Evolutionary conservation across 2,113 vertebrate species (phyloP), one percentile per base, ranked within the genome.

Genomic region (Sylvietta virens): DNA sequence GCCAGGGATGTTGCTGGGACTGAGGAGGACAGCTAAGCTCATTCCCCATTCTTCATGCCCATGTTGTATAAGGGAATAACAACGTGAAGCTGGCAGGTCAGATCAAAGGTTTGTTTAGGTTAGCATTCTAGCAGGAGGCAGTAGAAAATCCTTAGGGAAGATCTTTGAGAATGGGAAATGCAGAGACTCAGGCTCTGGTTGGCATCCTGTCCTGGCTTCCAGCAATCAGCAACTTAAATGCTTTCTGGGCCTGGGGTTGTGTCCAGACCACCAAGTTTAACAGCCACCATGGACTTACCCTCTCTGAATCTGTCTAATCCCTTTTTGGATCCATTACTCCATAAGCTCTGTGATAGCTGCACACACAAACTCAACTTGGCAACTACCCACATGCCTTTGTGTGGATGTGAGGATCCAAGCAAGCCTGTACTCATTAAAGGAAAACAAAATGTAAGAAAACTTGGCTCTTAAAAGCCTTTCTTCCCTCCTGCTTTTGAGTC

Each of bases 201-300:
- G 95, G 88, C 88, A 92, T 90, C 35, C 26, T 82, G 39, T 93
- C 50, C 56, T 95, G 90, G 92, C 72, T 95, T 93, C 47, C 64
- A 90, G 56, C 45, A 94, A 88, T 50, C 64, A 94, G 35, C 30
- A 94, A 53, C 80, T 88, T 92, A 92, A 73, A 87, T 61, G 24
- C 50, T 93, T 54, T 76, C 70, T 94, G 85, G 66, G 67, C 64
- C 86, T 35, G 11, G 67, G 33, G 85, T 28, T 93, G 74, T 58
- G 39, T 95, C 90, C 92, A 96, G 96, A 96, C 95, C 92, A 97
- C 90, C 92, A 93, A 88, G 88, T 83, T 95, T 86, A 92, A 90
- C 82, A 94, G 67, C 42, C 90, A 90, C 45, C 79, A 83, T 0
- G 10, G 92, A 94, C 24, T 74, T 86, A 81, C 54, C 64, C 67